A percentile compares a stretch with the other conserved stretches of the same genome.
phyloP scores from a whole-genome alignment of 1,140 invertebrate species.

The Hycleus cichorii region DNA sequence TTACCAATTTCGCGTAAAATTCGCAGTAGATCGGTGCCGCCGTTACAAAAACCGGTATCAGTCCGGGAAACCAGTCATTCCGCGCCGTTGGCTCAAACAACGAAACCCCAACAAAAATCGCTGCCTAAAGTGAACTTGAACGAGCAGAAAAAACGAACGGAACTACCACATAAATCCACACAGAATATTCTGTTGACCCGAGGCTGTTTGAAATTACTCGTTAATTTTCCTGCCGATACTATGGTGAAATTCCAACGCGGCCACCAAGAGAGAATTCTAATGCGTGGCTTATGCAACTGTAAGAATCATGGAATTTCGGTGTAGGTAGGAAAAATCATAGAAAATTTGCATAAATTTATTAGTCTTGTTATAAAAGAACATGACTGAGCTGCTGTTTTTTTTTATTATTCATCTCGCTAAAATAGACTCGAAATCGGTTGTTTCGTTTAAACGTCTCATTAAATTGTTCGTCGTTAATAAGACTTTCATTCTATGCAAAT shows the following conservation, averaged over 20 bases:
- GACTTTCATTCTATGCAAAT: too few species aligned
- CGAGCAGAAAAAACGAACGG: too few species aligned
- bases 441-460: too few species aligned
- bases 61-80: conserved; percentile 1
- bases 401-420: too few species aligned
- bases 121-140: too few species aligned
- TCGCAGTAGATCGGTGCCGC: conserved; percentile 26
- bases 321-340: too few species aligned
- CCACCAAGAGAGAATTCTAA: background rate
- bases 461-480: too few species aligned
- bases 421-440: too few species aligned
- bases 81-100: background rate
- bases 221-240: conserved; percentile 39
- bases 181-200: conserved; percentile 32
- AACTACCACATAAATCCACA: background rate
- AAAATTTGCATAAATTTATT: too few species aligned
- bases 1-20: conserved; percentile 13
- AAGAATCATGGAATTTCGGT: background rate
- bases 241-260: conserved; percentile 32
- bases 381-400: too few species aligned
- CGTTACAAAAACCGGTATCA: conserved; percentile 7
- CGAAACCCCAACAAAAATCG: background rate
- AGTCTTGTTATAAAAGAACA: too few species aligned
- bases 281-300: background rate
- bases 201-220: conserved; percentile 34